Evolutionary conservation across 35 echinoderm and acorn worm genomes (phyloP).

Genomic region (Anneissia japonica): DNA sequence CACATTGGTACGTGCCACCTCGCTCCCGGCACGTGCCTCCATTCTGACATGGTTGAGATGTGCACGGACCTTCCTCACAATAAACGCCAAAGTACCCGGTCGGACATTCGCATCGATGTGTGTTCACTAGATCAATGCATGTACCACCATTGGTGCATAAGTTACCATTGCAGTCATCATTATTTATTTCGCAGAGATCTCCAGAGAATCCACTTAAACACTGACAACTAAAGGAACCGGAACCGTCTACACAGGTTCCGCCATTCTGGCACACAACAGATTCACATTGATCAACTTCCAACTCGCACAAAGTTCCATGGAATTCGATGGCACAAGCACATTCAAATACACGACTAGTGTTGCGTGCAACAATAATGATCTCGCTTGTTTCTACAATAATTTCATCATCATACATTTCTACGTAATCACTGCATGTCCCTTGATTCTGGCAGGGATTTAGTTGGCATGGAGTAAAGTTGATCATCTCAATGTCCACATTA

Average conservation of each 20-base stretch:
- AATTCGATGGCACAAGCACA: conserved; percentile 66
- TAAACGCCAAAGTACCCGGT: conserved; percentile 55
- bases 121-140: conserved; percentile 63
- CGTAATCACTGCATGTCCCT: conserved; percentile 45
- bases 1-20: conserved; percentile 56
- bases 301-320: conserved; percentile 60
- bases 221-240: conserved; percentile 55
- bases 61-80: conserved; percentile 81
- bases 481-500: conserved; percentile 41
- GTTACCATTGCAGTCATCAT: conserved; percentile 59
- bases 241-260: conserved; percentile 48
- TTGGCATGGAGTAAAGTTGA: conserved; percentile 75
- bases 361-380: conserved; percentile 67
- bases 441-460: conserved; percentile 56
- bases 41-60: conserved; percentile 62
- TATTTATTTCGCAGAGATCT: conserved; percentile 45
- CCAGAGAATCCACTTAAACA: conserved; percentile 67
- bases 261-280: conserved; percentile 61
- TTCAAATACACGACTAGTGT: conserved; percentile 40
- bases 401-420: conserved; percentile 20
- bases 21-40: conserved; percentile 57
- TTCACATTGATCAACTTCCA: conserved; percentile 72
- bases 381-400: conserved; percentile 54
- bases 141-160: conserved; percentile 63
- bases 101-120: conserved; percentile 58